Percentiles rank a stretch among this genome's conserved stretches.
Conservation (phyloP, 2,888 invertebrate genomes). For the Polydesmus complanatus region DNA sequence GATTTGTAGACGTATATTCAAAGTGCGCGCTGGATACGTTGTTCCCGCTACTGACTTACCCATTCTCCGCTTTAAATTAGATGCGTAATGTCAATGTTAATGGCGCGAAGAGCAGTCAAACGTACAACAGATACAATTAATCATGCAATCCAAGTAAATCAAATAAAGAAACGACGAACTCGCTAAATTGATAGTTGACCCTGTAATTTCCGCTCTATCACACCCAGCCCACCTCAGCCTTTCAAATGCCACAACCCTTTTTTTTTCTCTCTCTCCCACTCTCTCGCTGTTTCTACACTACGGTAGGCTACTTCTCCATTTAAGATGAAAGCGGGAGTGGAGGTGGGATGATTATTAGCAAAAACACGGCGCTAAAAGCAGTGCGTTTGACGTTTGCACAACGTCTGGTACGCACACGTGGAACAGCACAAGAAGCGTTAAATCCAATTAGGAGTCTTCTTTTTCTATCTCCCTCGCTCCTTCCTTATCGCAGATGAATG, state of each 20-base stretch:
- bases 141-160: slow-evolving; percentile 3
- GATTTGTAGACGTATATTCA: no score
- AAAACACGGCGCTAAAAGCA: no score
- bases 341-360: no score
- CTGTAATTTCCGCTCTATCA: not conserved
- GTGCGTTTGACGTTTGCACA: not conserved
- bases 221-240: not conserved
- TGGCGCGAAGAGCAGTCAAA: not conserved
- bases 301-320: no score
- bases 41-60: no score
- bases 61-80: no score
- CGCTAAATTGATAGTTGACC: not conserved
- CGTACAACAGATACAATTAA: not conserved
- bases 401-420: not conserved
- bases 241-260: not conserved
- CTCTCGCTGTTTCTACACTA: no score
- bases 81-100: not conserved
- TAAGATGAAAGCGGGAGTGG: no score
- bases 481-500: not conserved
- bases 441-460: not conserved
- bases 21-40: no score
- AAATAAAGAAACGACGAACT: slow-evolving; percentile 15
- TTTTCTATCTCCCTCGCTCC: not conserved
- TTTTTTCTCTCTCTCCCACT: not conserved
- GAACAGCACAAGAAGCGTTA: not conserved